A percentile compares a stretch with the other conserved stretches of the same genome.
phyloP scores from a whole-genome alignment of 1,140 invertebrate genomes.

The Contarinia nasturtii region DNA sequence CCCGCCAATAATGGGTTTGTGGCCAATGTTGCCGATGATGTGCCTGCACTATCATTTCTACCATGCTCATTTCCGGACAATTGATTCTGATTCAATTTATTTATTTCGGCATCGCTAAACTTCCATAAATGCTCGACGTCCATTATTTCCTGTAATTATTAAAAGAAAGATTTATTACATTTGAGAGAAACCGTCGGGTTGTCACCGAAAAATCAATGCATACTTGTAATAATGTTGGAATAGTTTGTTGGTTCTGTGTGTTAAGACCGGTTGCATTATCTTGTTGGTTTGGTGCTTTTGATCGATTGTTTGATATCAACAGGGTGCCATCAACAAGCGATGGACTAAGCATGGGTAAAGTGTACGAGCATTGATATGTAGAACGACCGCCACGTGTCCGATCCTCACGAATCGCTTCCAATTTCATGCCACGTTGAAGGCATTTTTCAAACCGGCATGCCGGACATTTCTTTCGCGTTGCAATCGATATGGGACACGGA shows the following conservation, averaged over 20 bases:
- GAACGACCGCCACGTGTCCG: conserved; percentile 84
- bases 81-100: conserved; percentile 20
- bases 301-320: background rate
- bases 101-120: conserved; percentile 47
- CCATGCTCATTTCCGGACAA: background rate
- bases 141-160: conserved; percentile 55
- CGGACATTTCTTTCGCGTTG: conserved; percentile 89
- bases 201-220: conserved; percentile 4
- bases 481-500: conserved; percentile 76
- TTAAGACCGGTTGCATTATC: background rate
- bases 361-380: conserved; percentile 86
- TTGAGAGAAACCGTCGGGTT: background rate
- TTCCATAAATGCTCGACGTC: conserved; percentile 78
- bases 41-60: background rate
- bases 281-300: background rate
- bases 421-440: conserved; percentile 87
- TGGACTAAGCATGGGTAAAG: conserved; percentile 39
- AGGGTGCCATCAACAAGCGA: conserved; percentile 5
- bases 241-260: conserved; percentile 8
- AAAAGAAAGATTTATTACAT: background rate
- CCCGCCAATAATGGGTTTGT: conserved; percentile 38
- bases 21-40: conserved; percentile 7
- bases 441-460: conserved; percentile 96
- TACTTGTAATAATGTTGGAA: conserved; percentile 35
- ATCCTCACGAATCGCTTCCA: conserved; percentile 91